Base-by-base conservation (phyloP, 2,797 vertebrate species). In the Ceryle rudis region DNA sequence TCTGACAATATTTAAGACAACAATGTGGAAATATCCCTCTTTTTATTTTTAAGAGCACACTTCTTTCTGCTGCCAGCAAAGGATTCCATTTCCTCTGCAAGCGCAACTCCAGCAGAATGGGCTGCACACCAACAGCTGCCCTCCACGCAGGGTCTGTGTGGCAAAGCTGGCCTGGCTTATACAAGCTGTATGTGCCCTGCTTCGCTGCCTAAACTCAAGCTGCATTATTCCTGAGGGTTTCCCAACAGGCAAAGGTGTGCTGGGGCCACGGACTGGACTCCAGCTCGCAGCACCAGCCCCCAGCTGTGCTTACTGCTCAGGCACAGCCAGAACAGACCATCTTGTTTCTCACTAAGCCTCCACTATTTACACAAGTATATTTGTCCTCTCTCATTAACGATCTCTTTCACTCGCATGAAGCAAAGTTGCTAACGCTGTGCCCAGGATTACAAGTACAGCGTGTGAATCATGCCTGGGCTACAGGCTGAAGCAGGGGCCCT, bases 361-460 rank as follows among this genome's bases (percentile, higher is more conserved):
- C 3, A 7, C 26, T 64, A 29, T 42, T 81, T 5, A 14, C 81
- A 26, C 2, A 2, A 15, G 11, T 29, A 35, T 31, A 3, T 42
- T 58, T 81, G 39, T 64, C 19, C 39, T 84, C 47, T 23, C 62
- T 67, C 85, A 19, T 35, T 16, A 52, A 22, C 2, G 1, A 35
- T 11, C 28, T 19, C 46, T 12, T 80, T 80, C 25, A 33, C 42
- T 60, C 35, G 64, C 58, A 14, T 15, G 51, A 51, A 72, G 49
- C 55, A 25, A 39, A 55, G 67, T 2, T 82, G 58, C 46, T 58
- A 54, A 58, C 0, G 0, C 29, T 0, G 0, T 5, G n/a, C 58
- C 44, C 58, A 46, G 67, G 23, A 29, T 22, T 16, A 28, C 44
- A 75, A 46, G n/a, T 10, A 26, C 29, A 14, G 4, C 7, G 2